These are phyloP conservation scores for Tupiocoris notatus DNA, from an alignment of 2,888 invertebrate species.

Conservation along the genomic window DNA sequence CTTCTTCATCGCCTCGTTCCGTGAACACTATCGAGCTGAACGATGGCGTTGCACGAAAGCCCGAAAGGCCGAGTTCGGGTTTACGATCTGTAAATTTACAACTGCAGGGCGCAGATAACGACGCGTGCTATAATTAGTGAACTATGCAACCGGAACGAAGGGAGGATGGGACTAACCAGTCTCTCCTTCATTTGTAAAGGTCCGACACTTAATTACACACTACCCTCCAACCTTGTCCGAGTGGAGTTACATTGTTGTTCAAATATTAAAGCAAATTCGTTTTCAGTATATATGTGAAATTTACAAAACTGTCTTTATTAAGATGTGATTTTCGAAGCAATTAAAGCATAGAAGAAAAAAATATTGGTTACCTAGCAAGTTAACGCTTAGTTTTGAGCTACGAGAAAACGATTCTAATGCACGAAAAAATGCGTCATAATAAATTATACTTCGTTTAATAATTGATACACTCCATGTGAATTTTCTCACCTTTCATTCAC, in stretches of 20 bases:
- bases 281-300: too few relatives aligned
- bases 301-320: too few relatives aligned
- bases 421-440: too few relatives aligned
- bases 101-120: conserved; percentile 26
- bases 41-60: not conserved
- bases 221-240: not conserved
- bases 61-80: not conserved
- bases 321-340: too few relatives aligned
- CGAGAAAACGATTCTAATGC: too few relatives aligned
- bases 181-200: not conserved
- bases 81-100: conserved; percentile 20
- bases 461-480: too few relatives aligned
- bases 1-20: not conserved
- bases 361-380: too few relatives aligned
- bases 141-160: conserved; percentile 2
- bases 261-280: too few relatives aligned
- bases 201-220: not conserved
- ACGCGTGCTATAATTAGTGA: conserved; percentile 20
- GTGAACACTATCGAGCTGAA: not conserved
- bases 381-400: too few relatives aligned
- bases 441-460: too few relatives aligned
- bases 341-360: too few relatives aligned
- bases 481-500: too few relatives aligned
- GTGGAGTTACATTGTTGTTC: not conserved
- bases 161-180: not conserved